phyloP scores from a whole-genome alignment of 2,888 invertebrate genomes.

The Lochmaea crataegi region DNA sequence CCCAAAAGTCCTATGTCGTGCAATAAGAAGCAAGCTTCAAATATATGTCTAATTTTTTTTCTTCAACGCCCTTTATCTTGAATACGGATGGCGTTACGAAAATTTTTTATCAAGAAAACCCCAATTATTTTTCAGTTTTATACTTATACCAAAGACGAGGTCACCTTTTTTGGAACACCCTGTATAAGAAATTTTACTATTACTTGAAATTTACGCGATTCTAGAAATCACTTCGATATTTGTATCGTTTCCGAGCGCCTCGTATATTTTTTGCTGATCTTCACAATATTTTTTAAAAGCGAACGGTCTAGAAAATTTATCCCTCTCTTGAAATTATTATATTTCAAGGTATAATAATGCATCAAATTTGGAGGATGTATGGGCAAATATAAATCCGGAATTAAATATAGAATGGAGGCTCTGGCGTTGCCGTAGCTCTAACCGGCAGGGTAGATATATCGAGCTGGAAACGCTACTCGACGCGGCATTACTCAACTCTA shows the following conservation, averaged over 20 bases:
- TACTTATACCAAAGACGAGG: too few relatives aligned
- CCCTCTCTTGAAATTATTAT: constrained; percentile 62
- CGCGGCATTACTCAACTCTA: constrained; percentile 66
- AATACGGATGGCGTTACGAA: too few relatives aligned
- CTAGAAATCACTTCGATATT: background rate
- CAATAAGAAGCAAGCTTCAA: too few relatives aligned
- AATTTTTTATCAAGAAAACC: too few relatives aligned
- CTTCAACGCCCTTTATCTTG: too few relatives aligned
- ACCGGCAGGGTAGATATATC: constrained; percentile 60
- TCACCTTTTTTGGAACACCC: too few relatives aligned
- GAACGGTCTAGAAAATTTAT: constrained; percentile 52
- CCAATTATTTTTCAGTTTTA: too few relatives aligned
- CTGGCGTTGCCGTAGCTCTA: constrained; percentile 39
- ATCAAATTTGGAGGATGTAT: constrained; percentile 64
- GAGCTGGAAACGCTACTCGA: constrained; percentile 65
- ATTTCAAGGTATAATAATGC: constrained; percentile 66
- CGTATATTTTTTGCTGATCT: constrained; percentile 4
- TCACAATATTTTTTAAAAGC: constrained; percentile 7
- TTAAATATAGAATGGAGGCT: constrained; percentile 66
- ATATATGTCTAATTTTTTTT: too few relatives aligned
- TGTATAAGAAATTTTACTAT: too few relatives aligned
- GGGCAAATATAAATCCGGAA: constrained; percentile 66
- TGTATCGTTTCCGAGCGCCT: background rate
- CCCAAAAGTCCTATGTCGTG: too few relatives aligned
- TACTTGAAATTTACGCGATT: too few relatives aligned